Evolutionary conservation across 2,113 vertebrate genomes (phyloP), one percentile per base, ranked within the genome.

Genomic region (Otus sunia): DNA sequence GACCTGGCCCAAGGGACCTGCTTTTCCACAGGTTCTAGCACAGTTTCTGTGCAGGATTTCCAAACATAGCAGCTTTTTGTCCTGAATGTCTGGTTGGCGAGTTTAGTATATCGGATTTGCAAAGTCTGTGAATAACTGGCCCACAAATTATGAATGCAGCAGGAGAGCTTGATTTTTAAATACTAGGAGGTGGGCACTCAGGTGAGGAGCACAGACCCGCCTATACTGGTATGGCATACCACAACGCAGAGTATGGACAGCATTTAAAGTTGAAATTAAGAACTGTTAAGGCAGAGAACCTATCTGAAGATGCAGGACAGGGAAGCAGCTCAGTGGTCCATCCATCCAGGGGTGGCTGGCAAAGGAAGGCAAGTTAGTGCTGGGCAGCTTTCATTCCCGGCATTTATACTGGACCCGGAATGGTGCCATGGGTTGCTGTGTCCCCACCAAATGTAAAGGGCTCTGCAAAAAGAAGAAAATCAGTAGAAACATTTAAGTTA

Each of bases 401-500:
- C 73, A 86, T 74, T 96, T 98, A 71, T 98, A 98, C 43, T 59
- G 92, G 49, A 99, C 98, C 53, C 85, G 82, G 92, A 97, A 98
- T 5, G 97, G 97, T 71, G 97, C 96, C 50, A 90, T 89, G 41
- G 98, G 98, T 82, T 98, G 98, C 90, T 98, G 98, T 2, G 98
- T 98, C 79, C 98, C 99, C 77, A 99, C 89, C 92, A 99, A 93
- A 79, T 98, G 98, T 32, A 98, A 97, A 90, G 83, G 94, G 82
- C 98, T 98, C 98, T 99, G 95, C 43, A 91, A 92, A 93, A 95
- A 87, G 30, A 92, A 95, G 36, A 96, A 95, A 92, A 73, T 18
- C 21, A 62, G 18, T 53, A 88, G 55, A 85, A 93, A 69, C 13
- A 55, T 17, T 64, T 34, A 30, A 37, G 8, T 77, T 68, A 64